Percentiles rank a stretch among this genome's conserved stretches.
Evolutionary conservation across 1,140 invertebrate species (phyloP).

Genomic region (Caenorhabditis briggsae): DNA sequence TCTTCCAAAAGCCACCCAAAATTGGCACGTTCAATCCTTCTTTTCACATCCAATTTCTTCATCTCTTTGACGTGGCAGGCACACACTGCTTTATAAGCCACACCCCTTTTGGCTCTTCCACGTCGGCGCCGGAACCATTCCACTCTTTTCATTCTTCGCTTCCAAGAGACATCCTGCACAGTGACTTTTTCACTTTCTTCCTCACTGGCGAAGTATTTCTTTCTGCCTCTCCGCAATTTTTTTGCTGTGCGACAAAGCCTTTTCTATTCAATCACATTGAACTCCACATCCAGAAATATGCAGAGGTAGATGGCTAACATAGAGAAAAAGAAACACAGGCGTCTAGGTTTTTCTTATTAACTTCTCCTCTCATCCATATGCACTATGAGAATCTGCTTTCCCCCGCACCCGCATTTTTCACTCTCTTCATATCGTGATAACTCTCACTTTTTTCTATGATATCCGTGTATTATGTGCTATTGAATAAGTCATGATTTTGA

Average conservation of each 20-base stretch:
- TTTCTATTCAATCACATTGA: not conserved
- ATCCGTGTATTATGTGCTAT: too few species aligned
- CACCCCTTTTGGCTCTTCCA: not conserved
- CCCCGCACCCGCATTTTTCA: too few species aligned
- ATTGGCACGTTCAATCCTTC: conserved; percentile 3
- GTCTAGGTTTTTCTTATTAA: not conserved
- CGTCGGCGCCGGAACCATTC: conserved; percentile 1
- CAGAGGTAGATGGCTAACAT: not conserved
- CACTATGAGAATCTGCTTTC: not conserved
- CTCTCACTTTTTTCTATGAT: too few species aligned
- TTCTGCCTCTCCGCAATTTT: not conserved
- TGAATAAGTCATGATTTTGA: too few species aligned
- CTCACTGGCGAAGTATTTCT: not conserved
- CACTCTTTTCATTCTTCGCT: conserved; percentile 16
- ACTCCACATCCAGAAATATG: not conserved
- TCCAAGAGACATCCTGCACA: conserved; percentile 5
- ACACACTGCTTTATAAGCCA: not conserved
- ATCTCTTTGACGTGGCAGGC: conserved; percentile 8
- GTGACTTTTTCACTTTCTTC: not conserved
- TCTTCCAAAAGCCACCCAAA: not conserved
- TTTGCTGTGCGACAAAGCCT: not conserved
- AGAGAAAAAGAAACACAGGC: not conserved
- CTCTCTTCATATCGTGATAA: too few species aligned
- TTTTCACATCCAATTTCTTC: conserved; percentile 15
- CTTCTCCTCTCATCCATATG: not conserved